These are phyloP conservation scores for Papilio gigon DNA, from an alignment of 2,888 invertebrate genomes.

Conservation along the genomic window DNA sequence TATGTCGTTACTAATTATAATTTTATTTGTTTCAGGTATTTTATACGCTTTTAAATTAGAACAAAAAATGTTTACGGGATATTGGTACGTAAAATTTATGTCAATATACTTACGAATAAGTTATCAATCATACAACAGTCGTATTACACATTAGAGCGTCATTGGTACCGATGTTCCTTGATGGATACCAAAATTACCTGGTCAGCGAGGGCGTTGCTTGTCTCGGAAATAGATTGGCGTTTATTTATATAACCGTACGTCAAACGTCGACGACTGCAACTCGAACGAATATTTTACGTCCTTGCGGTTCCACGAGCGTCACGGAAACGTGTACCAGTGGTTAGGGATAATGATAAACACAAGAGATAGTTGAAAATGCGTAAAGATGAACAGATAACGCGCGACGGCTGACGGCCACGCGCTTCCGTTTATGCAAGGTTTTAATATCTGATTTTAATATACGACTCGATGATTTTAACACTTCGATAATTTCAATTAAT, in stretches of 20 bases:
- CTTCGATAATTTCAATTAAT: neutral
- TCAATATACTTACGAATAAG: neutral
- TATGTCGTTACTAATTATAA: slow-evolving; percentile 21
- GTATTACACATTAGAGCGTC: slow-evolving; percentile 25
- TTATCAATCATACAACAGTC: slow-evolving; percentile 12
- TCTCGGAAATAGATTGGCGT: slow-evolving; percentile 52
- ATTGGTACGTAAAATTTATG: slow-evolving; percentile 5
- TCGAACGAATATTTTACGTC: slow-evolving; percentile 51
- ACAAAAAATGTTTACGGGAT: neutral
- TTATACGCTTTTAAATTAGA: neutral
- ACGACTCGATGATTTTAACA: slow-evolving; percentile 11
- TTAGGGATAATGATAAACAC: slow-evolving; percentile 31
- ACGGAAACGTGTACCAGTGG: slow-evolving; percentile 47
- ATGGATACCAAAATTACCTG: slow-evolving; percentile 46
- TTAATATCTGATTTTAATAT: slow-evolving; percentile 20
- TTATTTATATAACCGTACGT: slow-evolving; percentile 59
- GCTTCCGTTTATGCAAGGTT: slow-evolving; percentile 33
- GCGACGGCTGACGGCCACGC: slow-evolving; percentile 11
- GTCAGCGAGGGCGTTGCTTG: slow-evolving; percentile 47
- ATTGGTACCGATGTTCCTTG: slow-evolving; percentile 35
- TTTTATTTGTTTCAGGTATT: slow-evolving; percentile 46
- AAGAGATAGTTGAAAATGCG: slow-evolving; percentile 37
- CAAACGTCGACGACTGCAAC: slow-evolving; percentile 49
- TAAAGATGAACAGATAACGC: slow-evolving; percentile 35
- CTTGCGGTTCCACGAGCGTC: slow-evolving; percentile 53